Conservation (phyloP, 2,888 invertebrate genomes). For the Cataglyphis albicans region DNA sequence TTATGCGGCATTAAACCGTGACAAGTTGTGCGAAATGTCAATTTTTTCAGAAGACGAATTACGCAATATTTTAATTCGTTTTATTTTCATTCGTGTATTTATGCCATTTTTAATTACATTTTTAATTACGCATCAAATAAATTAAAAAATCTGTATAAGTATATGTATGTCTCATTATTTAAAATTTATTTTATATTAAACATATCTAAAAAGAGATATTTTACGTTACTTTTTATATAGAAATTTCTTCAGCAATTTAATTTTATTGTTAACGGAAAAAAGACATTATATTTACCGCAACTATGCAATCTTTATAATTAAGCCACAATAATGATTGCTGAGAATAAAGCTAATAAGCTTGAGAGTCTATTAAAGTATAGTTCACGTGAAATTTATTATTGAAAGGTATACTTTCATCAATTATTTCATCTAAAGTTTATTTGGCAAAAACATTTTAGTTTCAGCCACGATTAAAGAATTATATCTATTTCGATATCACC, state of each 20-base stretch:
- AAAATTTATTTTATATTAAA: background rate
- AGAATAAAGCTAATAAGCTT: conserved; percentile 1
- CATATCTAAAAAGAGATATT: background rate
- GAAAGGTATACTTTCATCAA: background rate
- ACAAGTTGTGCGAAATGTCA: conserved; percentile 19
- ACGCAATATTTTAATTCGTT: conserved; percentile 6
- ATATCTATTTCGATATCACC: background rate
- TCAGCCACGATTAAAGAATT: background rate
- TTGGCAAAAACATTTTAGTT: background rate
- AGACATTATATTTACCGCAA: background rate
- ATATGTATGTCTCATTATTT: background rate
- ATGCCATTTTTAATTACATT: background rate
- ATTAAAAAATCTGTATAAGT: background rate
- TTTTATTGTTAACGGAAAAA: background rate
- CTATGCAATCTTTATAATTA: background rate
- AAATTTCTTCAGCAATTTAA: background rate
- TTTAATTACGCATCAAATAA: background rate
- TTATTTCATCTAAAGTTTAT: background rate
- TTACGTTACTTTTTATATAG: background rate
- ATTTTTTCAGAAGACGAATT: background rate
- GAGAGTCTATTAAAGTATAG: background rate
- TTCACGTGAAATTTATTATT: background rate
- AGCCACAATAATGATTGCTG: background rate
- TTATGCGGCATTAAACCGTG: conserved; percentile 21
- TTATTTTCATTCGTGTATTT: background rate